Base-by-base conservation (phyloP, 2,888 invertebrate species). In the Polyommatus icarus region DNA sequence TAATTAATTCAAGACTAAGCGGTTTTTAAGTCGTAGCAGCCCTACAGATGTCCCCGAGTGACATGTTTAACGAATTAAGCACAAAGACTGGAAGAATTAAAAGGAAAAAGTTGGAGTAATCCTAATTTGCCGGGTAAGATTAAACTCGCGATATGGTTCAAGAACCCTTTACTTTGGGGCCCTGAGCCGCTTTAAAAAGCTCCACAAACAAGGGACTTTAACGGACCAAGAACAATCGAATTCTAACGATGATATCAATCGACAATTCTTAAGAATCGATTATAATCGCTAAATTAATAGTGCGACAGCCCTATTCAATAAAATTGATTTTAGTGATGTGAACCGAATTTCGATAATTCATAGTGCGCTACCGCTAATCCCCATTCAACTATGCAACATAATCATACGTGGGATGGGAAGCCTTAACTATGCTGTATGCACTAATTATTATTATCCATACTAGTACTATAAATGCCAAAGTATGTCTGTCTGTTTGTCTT, bases 21-120 rank as follows among this genome's bases (percentile, higher is more conserved):
- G 71, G 29, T 76, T 59, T 54, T 54, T 71, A 12, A 15, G 80
- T 81, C 79, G 80, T 83, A 86, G 77, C 86, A 85, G 81, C 91
- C 91, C 88, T 85, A 82, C 10, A 57, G 77, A 87, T 57, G 84
- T 91, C 86, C 84, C 77, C 57, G 78, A 87, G 86, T 88, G 90
- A 88, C 89, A 91, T 85, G 88, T 86, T 86, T 85, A 88, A 87
- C 89, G 89, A 90, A 90, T 91, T 92, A 91, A 86, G 84, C 84
- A 91, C 90, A 92, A 92, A 90, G 89, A 87, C 88, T 86, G 87
- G 86, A 85, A 85, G 85, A 86, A 87, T 86, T 89, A 90, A 85
- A 85, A 83, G 88, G 89, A 91, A 93, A 92, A 91, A 92, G 90
- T 91, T 94, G 92, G 91, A 94, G 93, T 93, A 93, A 93, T 94